These are phyloP conservation scores for Neolamprologus ventralis DNA, from an alignment of 2,113 vertebrate species.

Conservation along the genomic window DNA sequence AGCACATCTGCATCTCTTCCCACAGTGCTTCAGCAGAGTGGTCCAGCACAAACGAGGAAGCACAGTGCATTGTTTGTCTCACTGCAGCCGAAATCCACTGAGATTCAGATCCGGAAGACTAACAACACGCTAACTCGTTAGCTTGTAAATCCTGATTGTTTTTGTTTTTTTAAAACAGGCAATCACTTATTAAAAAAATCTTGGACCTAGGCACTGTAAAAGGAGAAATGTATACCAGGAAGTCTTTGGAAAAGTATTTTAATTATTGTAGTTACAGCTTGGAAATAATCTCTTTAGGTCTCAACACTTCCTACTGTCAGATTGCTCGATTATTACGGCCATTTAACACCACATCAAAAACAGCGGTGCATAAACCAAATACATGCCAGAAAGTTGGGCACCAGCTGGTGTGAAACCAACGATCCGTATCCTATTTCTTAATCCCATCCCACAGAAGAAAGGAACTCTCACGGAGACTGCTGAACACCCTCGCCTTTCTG, in stretches of 20 bases:
- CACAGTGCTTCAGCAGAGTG: background rate
- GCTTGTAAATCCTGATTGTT: background rate
- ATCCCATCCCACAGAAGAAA: conserved; percentile 27
- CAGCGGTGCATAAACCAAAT: background rate
- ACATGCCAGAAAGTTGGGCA: background rate
- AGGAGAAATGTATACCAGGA: conserved; percentile 27
- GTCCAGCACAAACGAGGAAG: rapidly evolving
- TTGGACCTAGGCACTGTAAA: background rate
- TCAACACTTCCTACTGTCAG: conserved; percentile 62
- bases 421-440: conserved; percentile 26
- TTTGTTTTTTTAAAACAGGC: background rate
- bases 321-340: conserved; percentile 28
- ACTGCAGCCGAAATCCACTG: rapidly evolving
- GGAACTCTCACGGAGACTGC: conserved; percentile 12
- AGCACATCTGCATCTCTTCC: background rate
- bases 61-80: background rate
- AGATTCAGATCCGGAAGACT: background rate
- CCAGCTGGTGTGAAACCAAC: conserved; percentile 52
- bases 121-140: background rate
- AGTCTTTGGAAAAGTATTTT: conserved; percentile 16
- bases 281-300: conserved; percentile 28
- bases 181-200: background rate
- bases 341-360: conserved; percentile 62
- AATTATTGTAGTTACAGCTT: conserved; percentile 9
- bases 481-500: background rate